Conservation (phyloP, 2,888 invertebrate genomes). For the Falcaria lacertinaria region DNA sequence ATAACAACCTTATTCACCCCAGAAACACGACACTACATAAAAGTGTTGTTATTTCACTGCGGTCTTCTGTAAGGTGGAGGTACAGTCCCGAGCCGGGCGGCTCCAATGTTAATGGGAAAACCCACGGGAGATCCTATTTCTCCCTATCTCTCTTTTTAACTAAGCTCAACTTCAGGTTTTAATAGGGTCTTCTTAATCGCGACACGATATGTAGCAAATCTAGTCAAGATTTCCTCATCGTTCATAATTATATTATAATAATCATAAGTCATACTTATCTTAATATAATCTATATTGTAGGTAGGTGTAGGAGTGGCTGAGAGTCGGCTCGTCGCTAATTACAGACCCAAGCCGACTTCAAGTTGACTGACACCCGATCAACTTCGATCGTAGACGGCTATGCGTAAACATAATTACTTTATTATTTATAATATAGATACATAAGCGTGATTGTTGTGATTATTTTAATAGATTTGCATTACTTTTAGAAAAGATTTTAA, state of each 20-base stretch:
- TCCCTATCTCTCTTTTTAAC: too few relatives aligned
- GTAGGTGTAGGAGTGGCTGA: neutral
- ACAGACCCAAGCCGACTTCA: constrained; percentile 20
- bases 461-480: neutral
- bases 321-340: constrained; percentile 29
- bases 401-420: neutral
- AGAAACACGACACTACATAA: too few relatives aligned
- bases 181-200: too few relatives aligned
- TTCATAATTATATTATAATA: neutral
- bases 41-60: too few relatives aligned
- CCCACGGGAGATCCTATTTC: too few relatives aligned
- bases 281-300: constrained; percentile 2
- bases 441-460: neutral
- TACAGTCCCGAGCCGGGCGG: too few relatives aligned
- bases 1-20: too few relatives aligned
- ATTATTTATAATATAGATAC: neutral
- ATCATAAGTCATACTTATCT: constrained; percentile 17
- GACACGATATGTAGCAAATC: too few relatives aligned
- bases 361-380: constrained; percentile 26
- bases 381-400: neutral
- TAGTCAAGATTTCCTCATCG: neutral
- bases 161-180: too few relatives aligned
- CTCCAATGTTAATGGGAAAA: too few relatives aligned
- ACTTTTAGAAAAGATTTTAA: too few relatives aligned
- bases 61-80: too few relatives aligned